Percentiles rank a stretch among this genome's conserved stretches.
Evolutionary conservation across 2,797 vertebrate genomes (phyloP).

Genomic region (Capromys pilorides): DNA sequence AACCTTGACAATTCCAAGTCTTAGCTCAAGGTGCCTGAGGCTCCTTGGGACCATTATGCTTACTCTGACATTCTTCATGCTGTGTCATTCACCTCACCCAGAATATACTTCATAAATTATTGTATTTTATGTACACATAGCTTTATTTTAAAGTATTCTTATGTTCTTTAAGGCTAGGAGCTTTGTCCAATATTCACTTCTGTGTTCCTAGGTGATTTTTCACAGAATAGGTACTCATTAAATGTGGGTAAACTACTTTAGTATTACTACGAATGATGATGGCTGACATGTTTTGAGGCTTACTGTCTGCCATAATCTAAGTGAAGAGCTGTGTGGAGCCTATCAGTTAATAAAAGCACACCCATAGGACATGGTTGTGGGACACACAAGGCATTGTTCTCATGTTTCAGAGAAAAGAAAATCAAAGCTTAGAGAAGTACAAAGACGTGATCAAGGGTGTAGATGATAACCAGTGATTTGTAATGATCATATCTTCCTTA

Average conservation of each 20-base stretch:
- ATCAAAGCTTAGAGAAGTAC: background rate
- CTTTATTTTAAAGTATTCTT: slow-evolving; percentile 28
- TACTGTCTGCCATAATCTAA: background rate
- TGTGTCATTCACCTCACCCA: background rate
- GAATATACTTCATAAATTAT: slow-evolving; percentile 6
- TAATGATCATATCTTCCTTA: background rate
- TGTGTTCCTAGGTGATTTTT: background rate
- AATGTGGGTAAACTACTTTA: background rate
- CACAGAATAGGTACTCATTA: background rate
- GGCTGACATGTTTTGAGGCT: background rate
- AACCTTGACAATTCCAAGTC: background rate
- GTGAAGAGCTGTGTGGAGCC: too few species aligned
- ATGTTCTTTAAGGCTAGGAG: slow-evolving; percentile 5
- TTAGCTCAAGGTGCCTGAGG: background rate
- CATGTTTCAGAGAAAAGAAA: slow-evolving; percentile 27
- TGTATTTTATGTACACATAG: background rate
- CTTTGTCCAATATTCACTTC: background rate
- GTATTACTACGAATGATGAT: background rate
- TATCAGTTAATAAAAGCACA: background rate
- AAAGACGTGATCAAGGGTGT: background rate
- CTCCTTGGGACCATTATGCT: background rate
- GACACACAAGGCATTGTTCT: background rate
- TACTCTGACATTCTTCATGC: slow-evolving; percentile 11
- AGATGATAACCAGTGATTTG: background rate
- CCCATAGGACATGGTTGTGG: too few species aligned